These are phyloP conservation scores for Liasis olivaceus DNA, from an alignment of 2,797 vertebrate species.

Conservation along the genomic window DNA sequence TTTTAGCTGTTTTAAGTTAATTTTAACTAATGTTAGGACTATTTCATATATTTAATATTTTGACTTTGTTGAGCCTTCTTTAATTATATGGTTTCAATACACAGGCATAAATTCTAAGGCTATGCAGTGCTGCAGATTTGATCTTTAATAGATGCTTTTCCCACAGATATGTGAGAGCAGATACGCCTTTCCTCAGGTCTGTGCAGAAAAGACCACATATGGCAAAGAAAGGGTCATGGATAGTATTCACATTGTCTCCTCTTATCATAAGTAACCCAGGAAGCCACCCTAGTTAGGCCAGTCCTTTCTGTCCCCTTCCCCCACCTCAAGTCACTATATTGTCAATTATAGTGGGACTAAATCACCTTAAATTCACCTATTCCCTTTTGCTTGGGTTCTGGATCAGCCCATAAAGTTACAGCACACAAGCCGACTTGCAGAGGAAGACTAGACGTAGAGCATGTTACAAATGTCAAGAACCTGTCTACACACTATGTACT, in stretches of 20 bases:
- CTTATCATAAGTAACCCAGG: background rate
- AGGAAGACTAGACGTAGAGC: background rate
- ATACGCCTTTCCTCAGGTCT: background rate
- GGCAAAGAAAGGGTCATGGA: background rate
- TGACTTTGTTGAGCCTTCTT: too few species aligned
- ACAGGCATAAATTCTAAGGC: too few species aligned
- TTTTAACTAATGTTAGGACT: too few species aligned
- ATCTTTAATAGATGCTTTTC: too few species aligned
- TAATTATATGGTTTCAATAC: too few species aligned
- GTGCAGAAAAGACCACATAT: background rate
- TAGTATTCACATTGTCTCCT: background rate
- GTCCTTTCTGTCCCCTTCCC: background rate
- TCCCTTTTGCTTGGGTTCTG: background rate
- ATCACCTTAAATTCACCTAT: background rate
- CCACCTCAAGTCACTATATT: background rate
- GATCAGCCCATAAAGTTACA: background rate
- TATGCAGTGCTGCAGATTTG: too few species aligned
- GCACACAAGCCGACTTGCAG: background rate
- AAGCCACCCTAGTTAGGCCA: background rate
- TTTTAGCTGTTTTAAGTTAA: too few species aligned
- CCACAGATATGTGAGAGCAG: too few species aligned
- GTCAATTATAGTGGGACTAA: background rate
- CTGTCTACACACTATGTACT: constrained; percentile 37
- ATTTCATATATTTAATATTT: too few species aligned
- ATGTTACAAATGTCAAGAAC: background rate